phyloP scores from a whole-genome alignment of 2,797 vertebrate species.

The Carapus acus region DNA sequence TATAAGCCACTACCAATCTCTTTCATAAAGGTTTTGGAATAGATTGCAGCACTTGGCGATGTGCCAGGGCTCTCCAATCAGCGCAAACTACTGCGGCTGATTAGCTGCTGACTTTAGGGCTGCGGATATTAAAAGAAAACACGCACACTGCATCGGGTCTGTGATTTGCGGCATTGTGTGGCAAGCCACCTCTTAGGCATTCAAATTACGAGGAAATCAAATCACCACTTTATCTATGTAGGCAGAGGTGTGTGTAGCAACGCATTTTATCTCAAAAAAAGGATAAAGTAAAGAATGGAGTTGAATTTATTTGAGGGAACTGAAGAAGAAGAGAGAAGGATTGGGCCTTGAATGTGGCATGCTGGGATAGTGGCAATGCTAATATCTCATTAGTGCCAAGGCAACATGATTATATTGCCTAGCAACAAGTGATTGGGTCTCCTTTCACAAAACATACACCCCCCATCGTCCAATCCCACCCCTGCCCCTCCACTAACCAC shows the following conservation, averaged over 20 bases:
- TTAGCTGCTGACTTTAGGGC: background rate
- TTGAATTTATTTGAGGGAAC: too few species aligned
- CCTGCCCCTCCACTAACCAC: too few species aligned
- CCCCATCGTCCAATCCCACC: slow-evolving; percentile 7
- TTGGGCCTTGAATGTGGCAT: too few species aligned
- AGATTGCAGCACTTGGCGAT: slow-evolving; percentile 44
- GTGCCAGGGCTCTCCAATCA: slow-evolving; percentile 26
- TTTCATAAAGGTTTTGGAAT: slow-evolving; percentile 49
- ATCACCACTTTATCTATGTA: too few species aligned
- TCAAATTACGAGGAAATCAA: background rate
- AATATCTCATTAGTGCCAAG: slow-evolving; percentile 23
- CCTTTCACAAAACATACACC: slow-evolving; percentile 15
- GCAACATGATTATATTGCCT: slow-evolving; percentile 34
- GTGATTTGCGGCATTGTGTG: slow-evolving; percentile 8
- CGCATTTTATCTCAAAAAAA: background rate
- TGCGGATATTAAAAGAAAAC: slow-evolving; percentile 11
- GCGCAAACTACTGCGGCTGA: slow-evolving; percentile 18
- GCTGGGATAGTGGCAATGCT: too few species aligned
- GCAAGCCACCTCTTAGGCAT: background rate
- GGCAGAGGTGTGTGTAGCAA: too few species aligned
- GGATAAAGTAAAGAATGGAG: background rate
- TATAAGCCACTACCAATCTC: slow-evolving; percentile 63
- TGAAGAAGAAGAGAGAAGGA: too few species aligned
- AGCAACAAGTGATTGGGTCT: slow-evolving; percentile 43
- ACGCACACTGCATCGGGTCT: background rate